These are phyloP conservation scores for Propithecus coquereli DNA, from an alignment of 2,113 vertebrate species.

Conservation along the genomic window DNA sequence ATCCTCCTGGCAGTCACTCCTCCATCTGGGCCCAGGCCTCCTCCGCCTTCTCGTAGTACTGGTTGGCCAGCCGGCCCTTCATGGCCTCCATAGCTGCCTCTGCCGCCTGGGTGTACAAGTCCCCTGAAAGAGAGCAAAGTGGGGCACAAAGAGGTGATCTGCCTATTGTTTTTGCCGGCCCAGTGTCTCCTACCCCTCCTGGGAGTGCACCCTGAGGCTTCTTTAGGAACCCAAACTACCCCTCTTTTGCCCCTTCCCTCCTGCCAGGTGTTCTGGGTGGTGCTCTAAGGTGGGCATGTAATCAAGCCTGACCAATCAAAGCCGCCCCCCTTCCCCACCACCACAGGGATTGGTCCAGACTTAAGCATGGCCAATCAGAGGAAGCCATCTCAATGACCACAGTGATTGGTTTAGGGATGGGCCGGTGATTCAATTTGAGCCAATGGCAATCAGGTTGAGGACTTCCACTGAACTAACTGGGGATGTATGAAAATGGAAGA, in stretches of 20 bases:
- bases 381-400: background rate
- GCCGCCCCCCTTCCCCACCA: background rate
- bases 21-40: conserved; percentile 95
- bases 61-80: conserved; percentile 95
- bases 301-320: background rate
- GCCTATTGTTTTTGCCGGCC: background rate
- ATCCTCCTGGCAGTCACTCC: conserved; percentile 74
- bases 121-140: conserved; percentile 81
- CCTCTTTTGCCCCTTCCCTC: background rate
- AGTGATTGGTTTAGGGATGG: background rate
- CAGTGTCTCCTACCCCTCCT: accelerated
- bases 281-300: no score
- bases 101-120: conserved; percentile 95
- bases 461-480: background rate
- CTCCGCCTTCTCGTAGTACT: conserved; percentile 97
- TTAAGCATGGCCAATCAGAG: background rate
- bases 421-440: background rate
- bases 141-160: background rate
- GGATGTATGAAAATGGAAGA: background rate
- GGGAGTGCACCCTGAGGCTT: background rate
- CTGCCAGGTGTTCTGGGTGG: no score
- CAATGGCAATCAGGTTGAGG: background rate
- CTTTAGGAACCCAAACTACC: background rate
- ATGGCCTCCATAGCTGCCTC: conserved; percentile 95
- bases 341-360: background rate